Base-by-base conservation (phyloP, 2,113 vertebrate species). In the Cebidichthys violaceus region DNA sequence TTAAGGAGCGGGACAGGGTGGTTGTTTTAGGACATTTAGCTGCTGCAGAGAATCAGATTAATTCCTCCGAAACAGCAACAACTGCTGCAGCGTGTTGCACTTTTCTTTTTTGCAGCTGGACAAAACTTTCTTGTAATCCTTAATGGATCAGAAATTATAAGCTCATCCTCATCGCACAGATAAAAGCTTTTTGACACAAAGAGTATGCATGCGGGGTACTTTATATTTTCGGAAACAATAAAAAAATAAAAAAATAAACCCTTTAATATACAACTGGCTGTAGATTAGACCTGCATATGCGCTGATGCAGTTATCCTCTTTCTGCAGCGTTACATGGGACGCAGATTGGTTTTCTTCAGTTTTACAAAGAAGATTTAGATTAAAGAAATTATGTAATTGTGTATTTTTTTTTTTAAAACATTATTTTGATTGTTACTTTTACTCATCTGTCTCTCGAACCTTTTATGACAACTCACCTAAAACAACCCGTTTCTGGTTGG, bases 31-130 rank as follows among this genome's bases (percentile, higher is more conserved):
- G 86, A 79, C 85, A 86, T 80, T 87, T 91, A 85, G 81, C 84
- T 79, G 90, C 88, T 82, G 33, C 33, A 33, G 33, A 6, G 82
- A 93, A 92, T 90, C 73, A 88, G 92, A 92, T 94, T 89, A 93
- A 85, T 81, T 61, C 57, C 79, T 47, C 79, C 43, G 41, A 20
- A 72, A 77, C 77, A 68, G 86, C 76, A 84, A 84, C 79, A 78
- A 85, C 86, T 79, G 83, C 77, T 61, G 67, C 83, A 17, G 79
- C 9, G 74, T 88, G 88, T 82, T 89, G 91, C 76, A 90, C 91
- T 93, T 93, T 90, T 90, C 74, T 75, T 43, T 4, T 90, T 90
- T 79, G 65, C 86, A 77, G 81, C 79, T 68, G 74, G 83, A 88
- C 39, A 9, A 77, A 81, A 92, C 80, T 87, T 92, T 33, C 67